These are phyloP conservation scores for Chlorodrepanis virens DNA, from an alignment of 2,113 vertebrate genomes.

Conservation along the genomic window DNA sequence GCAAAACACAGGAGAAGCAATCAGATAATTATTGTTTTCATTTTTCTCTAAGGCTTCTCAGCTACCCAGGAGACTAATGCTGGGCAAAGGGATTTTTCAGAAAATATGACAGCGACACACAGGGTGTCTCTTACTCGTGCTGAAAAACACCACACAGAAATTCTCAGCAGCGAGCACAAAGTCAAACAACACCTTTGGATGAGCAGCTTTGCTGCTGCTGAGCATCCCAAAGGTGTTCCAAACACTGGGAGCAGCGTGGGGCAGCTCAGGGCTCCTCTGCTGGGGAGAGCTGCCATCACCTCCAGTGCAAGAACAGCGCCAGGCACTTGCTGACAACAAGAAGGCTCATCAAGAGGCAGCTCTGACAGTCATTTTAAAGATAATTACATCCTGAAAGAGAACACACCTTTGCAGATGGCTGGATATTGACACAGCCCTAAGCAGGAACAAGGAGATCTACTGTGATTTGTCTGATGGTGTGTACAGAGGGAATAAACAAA, in stretches of 20 bases:
- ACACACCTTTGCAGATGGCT: background rate
- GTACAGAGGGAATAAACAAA: background rate
- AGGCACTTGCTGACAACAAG: background rate
- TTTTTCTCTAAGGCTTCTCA: too few relatives aligned
- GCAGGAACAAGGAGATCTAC: background rate
- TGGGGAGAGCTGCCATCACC: background rate
- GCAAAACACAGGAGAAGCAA: too few relatives aligned
- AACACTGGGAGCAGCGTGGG: rapidly evolving
- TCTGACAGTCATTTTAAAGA: background rate
- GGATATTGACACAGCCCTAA: background rate
- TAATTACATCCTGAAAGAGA: background rate
- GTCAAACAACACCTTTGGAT: background rate
- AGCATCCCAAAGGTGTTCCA: background rate
- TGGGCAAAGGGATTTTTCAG: too few relatives aligned
- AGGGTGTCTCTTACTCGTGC: background rate
- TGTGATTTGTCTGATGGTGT: background rate
- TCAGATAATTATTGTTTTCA: too few relatives aligned
- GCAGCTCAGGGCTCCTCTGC: background rate
- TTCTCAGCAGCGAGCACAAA: background rate
- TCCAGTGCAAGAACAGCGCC: background rate
- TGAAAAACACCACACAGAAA: background rate
- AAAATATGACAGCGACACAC: too few relatives aligned
- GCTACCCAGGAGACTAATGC: too few relatives aligned
- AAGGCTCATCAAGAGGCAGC: background rate
- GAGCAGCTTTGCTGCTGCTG: background rate